Evolutionary conservation across 2,888 invertebrate species (phyloP), one percentile per base, ranked within the genome.

Genomic region (Volucella bombylans): DNA sequence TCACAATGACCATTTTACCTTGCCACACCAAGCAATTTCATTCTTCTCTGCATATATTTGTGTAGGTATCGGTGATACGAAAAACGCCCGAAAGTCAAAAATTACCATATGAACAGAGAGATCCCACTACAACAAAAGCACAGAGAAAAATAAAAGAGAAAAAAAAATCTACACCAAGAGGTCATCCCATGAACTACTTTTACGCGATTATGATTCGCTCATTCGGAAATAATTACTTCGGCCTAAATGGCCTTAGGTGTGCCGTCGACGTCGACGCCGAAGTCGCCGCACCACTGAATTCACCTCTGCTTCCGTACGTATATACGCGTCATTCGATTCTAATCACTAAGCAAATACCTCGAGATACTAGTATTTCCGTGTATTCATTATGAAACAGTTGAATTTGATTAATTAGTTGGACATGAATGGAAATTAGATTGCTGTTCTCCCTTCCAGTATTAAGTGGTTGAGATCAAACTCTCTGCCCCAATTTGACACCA

Each of bases 111-210:
- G n/a, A 14, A 62, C 57, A 14, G 12, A 14, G 45, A 67, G 52
- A 62, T 62, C 45, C 52, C 62, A 62, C 54, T 49, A 54, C 4
- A 52, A 14, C 23, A 49, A 62, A 49, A 62, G 11, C 45, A 45
- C 38, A 41, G 8, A 45, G 45, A 45, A 23, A 47, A n/a, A 43
- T 12, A 18, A 47, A 41, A 47, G 12, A 14, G 47, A 15, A 15
- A 47, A 62, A 23, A 15, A 41, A 62, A 62, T 23, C 23, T 62
- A 31, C 62, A 50, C 49, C 12, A 15, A 41, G 72, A 79, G 79
- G 79, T 79, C 72, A 71, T 65, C 64, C 71, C 45, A 65, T 72
- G 79, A 79, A 79, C 79, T 72, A 79, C 72, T 72, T 79, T 72
- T 79, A 54, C 57, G 18, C 52, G 71, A 72, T 62, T 62, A 47